Base-by-base conservation (phyloP, 30 jellyfish, hydroid and myxozoan genomes). In the Pelagia noctiluca region DNA sequence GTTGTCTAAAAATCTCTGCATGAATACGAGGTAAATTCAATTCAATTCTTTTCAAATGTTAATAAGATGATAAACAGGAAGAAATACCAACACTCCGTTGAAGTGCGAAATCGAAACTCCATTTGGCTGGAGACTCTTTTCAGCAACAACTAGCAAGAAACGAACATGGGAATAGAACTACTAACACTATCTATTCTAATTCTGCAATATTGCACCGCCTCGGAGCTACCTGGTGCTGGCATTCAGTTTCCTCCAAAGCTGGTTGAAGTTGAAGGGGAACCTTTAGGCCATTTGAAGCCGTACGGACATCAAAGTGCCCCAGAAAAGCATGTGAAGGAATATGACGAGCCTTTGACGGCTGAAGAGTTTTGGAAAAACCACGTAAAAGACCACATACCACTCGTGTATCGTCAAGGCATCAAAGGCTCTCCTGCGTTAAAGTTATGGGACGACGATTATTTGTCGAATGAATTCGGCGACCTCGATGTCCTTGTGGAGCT, bases 401-500 rank as follows among this genome's bases (percentile, higher is more conserved):
- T 91, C 33, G 98, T 91, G 1, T 84, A 66, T 68, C 47, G 98
- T 12, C 88, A 80, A 36, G 90, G 87, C 0, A 85, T 91, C 7
- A 72, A 60, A 35, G 67, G 85, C 30, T 91, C 98, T 0, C 98
- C 98, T 3, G 98, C 98, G 0, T 2, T 91, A 42, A 78, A 91
- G 35, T 28, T 18, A 28, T 91, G 98, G 98, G 78, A 90, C 3
- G 98, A 91, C 42, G 96, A 84, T 50, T 91, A 91, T 79, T 84
- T 91, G 78, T 5, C 85, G 8, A 71, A 84, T 31, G 64, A 67
- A 28, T 91, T 67, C 78, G 98, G 98, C 18, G 94, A 91, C 34
- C 78, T 91, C 31, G 98, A 91, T 80, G 96, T 91, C 23, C 81
- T 91, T 30, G 98, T 91, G 48, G 98, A 91, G 67, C 79, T 71